phyloP scores from a whole-genome alignment of 2,797 vertebrate species.

The Pseudochirops cupreus region DNA sequence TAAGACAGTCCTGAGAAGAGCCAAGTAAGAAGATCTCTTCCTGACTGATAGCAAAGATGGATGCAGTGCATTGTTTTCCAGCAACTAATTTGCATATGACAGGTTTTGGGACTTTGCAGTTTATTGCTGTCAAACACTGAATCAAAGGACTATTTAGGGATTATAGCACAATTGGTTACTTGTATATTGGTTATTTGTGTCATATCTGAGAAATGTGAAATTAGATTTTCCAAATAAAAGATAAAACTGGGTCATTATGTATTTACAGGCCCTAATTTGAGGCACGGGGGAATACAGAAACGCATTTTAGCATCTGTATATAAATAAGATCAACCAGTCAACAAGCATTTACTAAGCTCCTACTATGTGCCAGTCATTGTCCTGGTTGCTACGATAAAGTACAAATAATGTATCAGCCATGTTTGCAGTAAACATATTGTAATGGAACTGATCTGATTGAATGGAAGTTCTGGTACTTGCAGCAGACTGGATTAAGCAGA shows the following conservation, averaged over 20 bases:
- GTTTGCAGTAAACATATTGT: background rate
- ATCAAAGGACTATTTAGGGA: background rate
- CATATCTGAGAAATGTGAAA: background rate
- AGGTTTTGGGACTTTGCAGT: background rate
- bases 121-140: background rate
- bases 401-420: background rate
- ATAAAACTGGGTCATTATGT: background rate
- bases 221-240: background rate
- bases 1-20: background rate
- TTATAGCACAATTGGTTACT: background rate
- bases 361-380: background rate
- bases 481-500: background rate
- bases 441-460: background rate
- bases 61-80: background rate
- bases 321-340: background rate
- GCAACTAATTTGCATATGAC: background rate
- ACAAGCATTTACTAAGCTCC: background rate
- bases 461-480: background rate
- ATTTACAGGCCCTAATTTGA: background rate
- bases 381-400: background rate
- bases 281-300: background rate
- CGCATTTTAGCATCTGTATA: background rate
- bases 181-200: background rate
- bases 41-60: background rate
- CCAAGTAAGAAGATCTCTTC: background rate